phyloP scores from a whole-genome alignment of 2,113 vertebrate genomes.

The Sturnus vulgaris region DNA sequence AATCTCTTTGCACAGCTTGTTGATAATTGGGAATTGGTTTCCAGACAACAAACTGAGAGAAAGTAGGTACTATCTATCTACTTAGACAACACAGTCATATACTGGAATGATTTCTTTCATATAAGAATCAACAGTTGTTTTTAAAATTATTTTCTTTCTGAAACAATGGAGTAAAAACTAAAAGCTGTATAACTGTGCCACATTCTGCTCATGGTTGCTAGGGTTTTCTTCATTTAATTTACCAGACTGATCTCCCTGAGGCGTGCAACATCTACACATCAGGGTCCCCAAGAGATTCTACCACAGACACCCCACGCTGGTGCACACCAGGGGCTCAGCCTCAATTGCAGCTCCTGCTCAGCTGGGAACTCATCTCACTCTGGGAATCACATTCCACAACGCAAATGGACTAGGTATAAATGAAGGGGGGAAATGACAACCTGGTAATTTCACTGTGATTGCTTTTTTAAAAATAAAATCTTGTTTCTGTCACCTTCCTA shows the following conservation, averaged over 20 bases:
- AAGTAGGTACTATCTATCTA: not conserved
- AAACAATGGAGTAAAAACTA: not conserved
- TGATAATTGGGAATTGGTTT: not conserved
- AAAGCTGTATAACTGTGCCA: not conserved
- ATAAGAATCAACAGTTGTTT: not conserved
- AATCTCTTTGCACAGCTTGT: not conserved
- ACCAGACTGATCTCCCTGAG: not conserved
- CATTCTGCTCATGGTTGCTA: not conserved
- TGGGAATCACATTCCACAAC: not conserved
- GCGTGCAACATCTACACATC: not conserved
- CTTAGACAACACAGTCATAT: not conserved
- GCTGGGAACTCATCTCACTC: not conserved
- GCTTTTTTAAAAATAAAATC: not conserved
- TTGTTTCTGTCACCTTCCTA: not conserved
- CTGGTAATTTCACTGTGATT: not conserved
- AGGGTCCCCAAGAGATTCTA: not conserved
- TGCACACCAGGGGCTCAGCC: not conserved
- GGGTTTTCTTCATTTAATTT: not conserved
- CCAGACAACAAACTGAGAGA: not conserved
- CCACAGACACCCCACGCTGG: fast-evolving
- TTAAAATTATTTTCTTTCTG: not conserved
- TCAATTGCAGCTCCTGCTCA: not conserved
- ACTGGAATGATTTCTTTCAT: not conserved
- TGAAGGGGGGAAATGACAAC: not conserved
- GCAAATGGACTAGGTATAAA: not conserved